Base-by-base conservation (phyloP, 2,113 vertebrate genomes). In the Istiophorus platypterus region DNA sequence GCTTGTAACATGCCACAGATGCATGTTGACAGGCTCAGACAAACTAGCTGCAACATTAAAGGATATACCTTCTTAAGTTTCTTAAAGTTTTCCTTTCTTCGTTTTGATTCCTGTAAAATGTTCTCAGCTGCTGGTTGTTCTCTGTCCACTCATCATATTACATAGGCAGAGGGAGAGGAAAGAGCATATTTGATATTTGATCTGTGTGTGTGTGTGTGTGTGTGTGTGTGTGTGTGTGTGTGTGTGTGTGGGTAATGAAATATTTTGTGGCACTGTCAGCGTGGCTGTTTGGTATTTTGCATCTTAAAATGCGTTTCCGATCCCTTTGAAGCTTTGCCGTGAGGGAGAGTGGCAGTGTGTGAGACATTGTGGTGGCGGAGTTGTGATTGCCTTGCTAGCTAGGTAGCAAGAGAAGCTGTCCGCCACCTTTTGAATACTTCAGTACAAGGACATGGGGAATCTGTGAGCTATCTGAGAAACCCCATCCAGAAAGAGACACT, bases 351-450 rank as follows among this genome's bases (percentile, higher is more conserved):
- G 49, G 83, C 80, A 71, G 76, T 1, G 31, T 58, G 82, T 1
- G 54, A 81, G 72, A 81, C n/a, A n/a, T 85, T 76, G 82, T 80
- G 0, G 45, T 83, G 59, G 85, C 83, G 73, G 61, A 88, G 79
- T 64, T 84, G 66, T 89, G 86, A 89, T 93, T 86, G 76, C 71
- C 69, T 76, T 29, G 47, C 56, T 70, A 78, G 78, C 86, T 80
- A 76, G 78, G 85, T 80, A 76, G 84, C 57, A 76, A n/a, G 57
- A 86, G 80, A 75, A 87, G 83, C 78, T 92, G 90, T 90, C 87
- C 90, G 91, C 93, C 91, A 91, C 88, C 89, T 89, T 85, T 78
- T 87, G 74, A 93, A 91, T 90, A 87, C 86, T 93, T 93, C 90
- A 90, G 72, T 61, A 75, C 85, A 93, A 93, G 91, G 93, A 92